Evolutionary conservation across 2,113 vertebrate genomes (phyloP).

Genomic region (Dasyornis broadbenti): DNA sequence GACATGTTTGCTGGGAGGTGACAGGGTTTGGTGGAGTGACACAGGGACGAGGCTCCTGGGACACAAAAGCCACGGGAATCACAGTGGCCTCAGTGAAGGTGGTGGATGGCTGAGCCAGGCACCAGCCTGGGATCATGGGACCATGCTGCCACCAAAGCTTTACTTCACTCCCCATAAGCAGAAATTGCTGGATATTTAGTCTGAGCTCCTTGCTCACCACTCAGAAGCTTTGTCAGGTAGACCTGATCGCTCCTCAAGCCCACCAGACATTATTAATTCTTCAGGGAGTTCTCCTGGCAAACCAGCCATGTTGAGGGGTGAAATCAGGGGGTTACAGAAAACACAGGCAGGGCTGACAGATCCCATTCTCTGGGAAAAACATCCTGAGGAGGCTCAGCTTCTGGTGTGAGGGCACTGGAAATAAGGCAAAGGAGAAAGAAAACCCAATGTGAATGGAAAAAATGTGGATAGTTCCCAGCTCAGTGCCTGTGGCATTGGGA

Average conservation of each 20-base stretch:
- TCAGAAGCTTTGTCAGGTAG: neutral
- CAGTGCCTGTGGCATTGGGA: neutral
- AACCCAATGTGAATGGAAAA: neutral
- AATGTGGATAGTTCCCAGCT: neutral
- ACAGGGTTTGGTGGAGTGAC: neutral
- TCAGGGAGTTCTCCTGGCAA: neutral
- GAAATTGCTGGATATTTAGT: neutral
- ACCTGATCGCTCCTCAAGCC: neutral
- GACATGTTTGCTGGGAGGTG: neutral
- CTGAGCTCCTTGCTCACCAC: neutral
- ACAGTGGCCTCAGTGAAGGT: neutral
- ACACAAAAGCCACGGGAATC: neutral
- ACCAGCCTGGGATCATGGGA: fast-evolving
- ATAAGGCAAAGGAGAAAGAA: neutral
- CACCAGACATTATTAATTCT: neutral
- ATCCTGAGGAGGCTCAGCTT: fast-evolving
- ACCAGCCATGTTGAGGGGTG: fast-evolving
- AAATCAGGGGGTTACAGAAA: neutral
- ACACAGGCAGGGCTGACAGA: neutral
- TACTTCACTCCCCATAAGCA: neutral
- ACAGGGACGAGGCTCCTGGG: neutral
- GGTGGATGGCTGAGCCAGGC: neutral
- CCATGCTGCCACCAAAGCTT: neutral
- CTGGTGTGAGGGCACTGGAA: neutral
- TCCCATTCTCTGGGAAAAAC: neutral